phyloP scores from a whole-genome alignment of 2,888 invertebrate genomes.

The Dryobotodes eremita region DNA sequence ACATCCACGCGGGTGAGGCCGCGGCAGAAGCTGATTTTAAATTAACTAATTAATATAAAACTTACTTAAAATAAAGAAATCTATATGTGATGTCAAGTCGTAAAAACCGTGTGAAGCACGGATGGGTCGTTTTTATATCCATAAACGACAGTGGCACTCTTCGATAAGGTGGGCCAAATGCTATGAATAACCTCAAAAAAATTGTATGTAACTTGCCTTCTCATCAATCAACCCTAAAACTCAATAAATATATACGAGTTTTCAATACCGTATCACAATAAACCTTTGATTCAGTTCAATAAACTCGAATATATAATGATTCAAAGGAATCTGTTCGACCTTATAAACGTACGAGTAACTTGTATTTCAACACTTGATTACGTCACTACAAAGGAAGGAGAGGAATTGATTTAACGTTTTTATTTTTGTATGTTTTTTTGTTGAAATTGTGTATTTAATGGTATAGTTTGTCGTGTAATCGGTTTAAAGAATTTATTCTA shows the following conservation, averaged over 20 bases:
- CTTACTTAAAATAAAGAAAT: too few relatives aligned
- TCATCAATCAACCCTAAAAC: conserved; percentile 5
- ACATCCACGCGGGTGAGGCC: too few relatives aligned
- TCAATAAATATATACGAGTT: neutral
- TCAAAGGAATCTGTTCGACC: conserved; percentile 46
- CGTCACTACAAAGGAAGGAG: conserved; percentile 14
- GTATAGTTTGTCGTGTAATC: neutral
- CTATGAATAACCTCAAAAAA: neutral
- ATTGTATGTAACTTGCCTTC: neutral
- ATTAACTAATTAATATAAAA: too few relatives aligned
- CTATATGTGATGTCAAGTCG: too few relatives aligned
- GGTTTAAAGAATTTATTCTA: too few relatives aligned
- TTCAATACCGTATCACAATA: conserved; percentile 14
- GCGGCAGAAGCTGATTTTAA: too few relatives aligned
- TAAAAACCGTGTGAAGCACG: too few relatives aligned
- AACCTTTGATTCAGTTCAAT: conserved; percentile 41
- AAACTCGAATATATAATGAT: conserved; percentile 41
- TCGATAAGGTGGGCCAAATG: neutral
- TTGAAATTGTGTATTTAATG: neutral
- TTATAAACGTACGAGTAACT: conserved; percentile 33
- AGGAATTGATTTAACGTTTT: neutral
- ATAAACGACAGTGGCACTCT: too few relatives aligned
- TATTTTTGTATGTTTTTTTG: neutral
- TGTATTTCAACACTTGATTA: conserved; percentile 41
- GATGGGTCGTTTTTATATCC: too few relatives aligned